phyloP scores from a whole-genome alignment of 2,797 vertebrate genomes.

The Gadopsis marmoratus region DNA sequence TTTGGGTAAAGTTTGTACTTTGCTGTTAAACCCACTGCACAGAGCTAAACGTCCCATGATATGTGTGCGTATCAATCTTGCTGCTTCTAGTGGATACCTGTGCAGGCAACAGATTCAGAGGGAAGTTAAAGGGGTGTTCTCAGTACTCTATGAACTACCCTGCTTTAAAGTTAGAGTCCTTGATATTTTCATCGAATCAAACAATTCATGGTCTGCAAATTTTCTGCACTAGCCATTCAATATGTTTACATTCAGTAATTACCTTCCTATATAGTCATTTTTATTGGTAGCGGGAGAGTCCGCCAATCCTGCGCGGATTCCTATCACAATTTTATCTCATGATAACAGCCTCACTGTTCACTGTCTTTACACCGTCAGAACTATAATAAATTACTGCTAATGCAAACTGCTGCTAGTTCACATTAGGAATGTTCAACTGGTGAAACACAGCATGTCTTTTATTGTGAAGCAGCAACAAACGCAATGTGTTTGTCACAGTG shows the following conservation, averaged over 20 bases:
- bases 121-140: neutral
- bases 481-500: neutral
- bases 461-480: constrained; percentile 1
- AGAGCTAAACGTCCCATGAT: neutral
- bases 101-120: neutral
- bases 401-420: neutral
- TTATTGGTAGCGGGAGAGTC: neutral
- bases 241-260: neutral
- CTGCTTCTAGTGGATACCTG: neutral
- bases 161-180: neutral
- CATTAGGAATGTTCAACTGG: neutral
- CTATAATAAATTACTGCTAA: neutral
- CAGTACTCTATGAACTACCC: neutral
- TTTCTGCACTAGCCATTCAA: neutral
- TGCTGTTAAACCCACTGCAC: neutral
- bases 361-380: neutral
- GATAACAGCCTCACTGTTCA: neutral
- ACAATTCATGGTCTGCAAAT: neutral
- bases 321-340: neutral
- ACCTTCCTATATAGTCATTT: neutral
- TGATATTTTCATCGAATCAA: neutral
- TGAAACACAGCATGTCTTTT: neutral
- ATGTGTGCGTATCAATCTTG: neutral
- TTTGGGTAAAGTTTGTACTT: neutral
- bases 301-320: neutral